A percentile compares a stretch with the other conserved stretches of the same genome.
phyloP scores from a whole-genome alignment of 2,797 vertebrate genomes.

The Gambusia yucatana region DNA sequence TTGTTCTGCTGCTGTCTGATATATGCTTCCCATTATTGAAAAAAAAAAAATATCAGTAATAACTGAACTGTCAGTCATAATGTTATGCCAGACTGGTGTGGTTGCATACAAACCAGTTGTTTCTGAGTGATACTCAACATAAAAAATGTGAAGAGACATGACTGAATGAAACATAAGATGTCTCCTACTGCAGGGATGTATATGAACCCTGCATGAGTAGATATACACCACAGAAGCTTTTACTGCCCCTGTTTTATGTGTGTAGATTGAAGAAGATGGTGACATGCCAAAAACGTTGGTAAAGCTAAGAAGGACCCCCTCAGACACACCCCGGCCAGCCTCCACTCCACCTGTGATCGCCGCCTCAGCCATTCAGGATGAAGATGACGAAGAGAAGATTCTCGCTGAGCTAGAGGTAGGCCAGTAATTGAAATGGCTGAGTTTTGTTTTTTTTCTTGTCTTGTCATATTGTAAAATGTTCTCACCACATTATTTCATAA shows the following conservation, averaged over 20 bases:
- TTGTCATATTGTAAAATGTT: conserved; percentile 43
- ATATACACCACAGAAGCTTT: background rate
- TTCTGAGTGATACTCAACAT: background rate
- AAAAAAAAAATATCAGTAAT: background rate
- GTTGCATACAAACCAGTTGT: background rate
- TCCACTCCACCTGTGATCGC: conserved; percentile 92
- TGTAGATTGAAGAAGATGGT: conserved; percentile 88
- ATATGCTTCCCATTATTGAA: background rate
- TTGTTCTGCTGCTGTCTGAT: background rate
- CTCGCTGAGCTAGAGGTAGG: conserved; percentile 92
- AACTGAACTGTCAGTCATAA: background rate
- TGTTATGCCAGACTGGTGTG: background rate
- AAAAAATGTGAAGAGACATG: background rate
- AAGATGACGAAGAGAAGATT: conserved; percentile 91
- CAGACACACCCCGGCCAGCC: conserved; percentile 88
- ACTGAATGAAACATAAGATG: background rate
- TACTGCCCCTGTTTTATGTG: background rate
- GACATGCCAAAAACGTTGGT: conserved; percentile 88
- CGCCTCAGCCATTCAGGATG: conserved; percentile 88
- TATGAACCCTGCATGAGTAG: background rate
- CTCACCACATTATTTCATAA: conserved; percentile 33
- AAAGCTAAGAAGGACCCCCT: conserved; percentile 90
- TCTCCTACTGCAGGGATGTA: background rate
- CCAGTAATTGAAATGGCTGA: background rate
- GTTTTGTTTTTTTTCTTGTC: background rate